Conservation (phyloP, 2,113 vertebrate genomes). For the Camelus bactrianus region DNA sequence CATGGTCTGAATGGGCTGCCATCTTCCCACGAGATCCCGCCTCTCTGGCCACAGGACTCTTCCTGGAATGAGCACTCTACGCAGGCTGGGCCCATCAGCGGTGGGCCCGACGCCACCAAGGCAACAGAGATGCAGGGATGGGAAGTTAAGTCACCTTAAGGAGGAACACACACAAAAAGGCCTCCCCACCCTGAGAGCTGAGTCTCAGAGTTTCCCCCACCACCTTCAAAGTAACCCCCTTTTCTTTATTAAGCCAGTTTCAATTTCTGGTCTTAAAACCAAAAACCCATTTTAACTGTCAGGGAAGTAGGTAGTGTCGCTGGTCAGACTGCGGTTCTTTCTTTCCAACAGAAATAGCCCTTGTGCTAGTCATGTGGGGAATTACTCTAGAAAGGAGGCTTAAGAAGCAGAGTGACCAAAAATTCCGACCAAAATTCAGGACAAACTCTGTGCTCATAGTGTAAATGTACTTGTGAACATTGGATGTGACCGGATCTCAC, state of each 20-base stretch:
- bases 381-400: background rate
- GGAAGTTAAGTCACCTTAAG: background rate
- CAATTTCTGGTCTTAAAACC: background rate
- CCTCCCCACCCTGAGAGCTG: background rate
- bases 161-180: rapidly evolving
- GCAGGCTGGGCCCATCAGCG: background rate
- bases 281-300: background rate
- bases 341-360: background rate
- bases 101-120: rapidly evolving
- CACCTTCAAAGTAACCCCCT: background rate
- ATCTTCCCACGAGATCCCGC: background rate
- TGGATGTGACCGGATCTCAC: background rate
- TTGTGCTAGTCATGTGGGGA: background rate
- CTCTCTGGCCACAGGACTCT: background rate
- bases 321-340: background rate
- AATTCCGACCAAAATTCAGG: background rate
- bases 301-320: background rate
- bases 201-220: background rate
- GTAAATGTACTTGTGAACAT: background rate
- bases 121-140: background rate
- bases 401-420: background rate
- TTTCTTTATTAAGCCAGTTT: background rate
- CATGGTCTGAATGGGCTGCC: background rate
- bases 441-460: too few species aligned
- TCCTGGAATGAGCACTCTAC: background rate